A percentile compares a stretch with the other conserved stretches of the same genome.
phyloP scores from a whole-genome alignment of 2,113 vertebrate species.

The Corythaeola cristata region DNA sequence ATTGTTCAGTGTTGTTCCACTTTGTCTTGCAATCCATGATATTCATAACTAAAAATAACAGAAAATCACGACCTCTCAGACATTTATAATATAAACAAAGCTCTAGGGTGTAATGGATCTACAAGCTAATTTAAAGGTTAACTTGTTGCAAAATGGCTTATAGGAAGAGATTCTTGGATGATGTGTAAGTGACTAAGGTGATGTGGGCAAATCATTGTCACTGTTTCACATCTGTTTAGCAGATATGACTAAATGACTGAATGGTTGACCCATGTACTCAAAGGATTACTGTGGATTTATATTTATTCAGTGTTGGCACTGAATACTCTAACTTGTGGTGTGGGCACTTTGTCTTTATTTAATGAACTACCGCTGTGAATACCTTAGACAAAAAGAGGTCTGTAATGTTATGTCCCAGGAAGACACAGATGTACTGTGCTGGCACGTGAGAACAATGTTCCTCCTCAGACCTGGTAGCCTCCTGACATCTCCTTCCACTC shows the following conservation, averaged over 20 bases:
- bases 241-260: neutral
- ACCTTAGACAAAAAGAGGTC: neutral
- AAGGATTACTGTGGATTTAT: neutral
- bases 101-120: neutral
- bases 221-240: neutral
- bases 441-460: neutral
- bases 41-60: conserved; percentile 14
- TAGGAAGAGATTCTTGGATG: neutral
- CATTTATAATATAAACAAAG: neutral
- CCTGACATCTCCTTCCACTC: neutral
- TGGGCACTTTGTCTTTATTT: neutral
- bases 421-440: neutral
- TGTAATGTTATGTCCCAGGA: neutral
- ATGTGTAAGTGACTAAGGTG: neutral
- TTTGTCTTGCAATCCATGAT: neutral
- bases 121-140: neutral
- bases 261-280: neutral
- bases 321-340: neutral
- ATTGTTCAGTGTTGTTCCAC: neutral
- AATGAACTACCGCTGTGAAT: neutral
- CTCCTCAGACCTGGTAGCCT: neutral
- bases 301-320: neutral
- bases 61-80: neutral
- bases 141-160: neutral
- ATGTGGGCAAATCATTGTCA: neutral